These are phyloP conservation scores for Sparus aurata DNA, from an alignment of 2,797 vertebrate species.

Conservation along the genomic window DNA sequence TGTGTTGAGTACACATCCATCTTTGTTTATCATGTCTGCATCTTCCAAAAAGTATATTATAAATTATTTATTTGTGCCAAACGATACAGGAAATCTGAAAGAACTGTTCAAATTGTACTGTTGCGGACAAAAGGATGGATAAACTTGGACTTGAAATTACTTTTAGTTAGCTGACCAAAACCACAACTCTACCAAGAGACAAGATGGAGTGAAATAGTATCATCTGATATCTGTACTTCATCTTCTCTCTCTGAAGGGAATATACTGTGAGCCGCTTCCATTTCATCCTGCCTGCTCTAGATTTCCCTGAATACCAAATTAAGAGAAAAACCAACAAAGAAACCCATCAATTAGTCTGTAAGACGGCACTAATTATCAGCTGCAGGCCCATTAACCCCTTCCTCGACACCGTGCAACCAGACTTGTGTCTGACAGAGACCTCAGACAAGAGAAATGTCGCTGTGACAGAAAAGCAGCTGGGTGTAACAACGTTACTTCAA, in stretches of 20 bases:
- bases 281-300: not conserved
- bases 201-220: not conserved
- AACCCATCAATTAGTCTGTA: constrained; percentile 25
- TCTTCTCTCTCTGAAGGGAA: not conserved
- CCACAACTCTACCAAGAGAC: not conserved
- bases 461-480: too few relatives aligned
- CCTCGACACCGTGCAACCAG: not conserved
- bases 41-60: too few relatives aligned
- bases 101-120: not conserved
- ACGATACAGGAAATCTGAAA: not conserved
- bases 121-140: too few relatives aligned
- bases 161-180: not conserved
- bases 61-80: not conserved
- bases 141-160: too few relatives aligned
- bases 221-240: not conserved
- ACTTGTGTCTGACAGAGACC: too few relatives aligned
- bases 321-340: not conserved
- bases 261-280: not conserved
- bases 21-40: not conserved
- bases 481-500: not conserved
- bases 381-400: constrained; percentile 2
- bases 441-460: too few relatives aligned
- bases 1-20: not conserved
- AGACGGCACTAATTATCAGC: constrained; percentile 15
- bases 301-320: constrained; percentile 12